Percentiles rank a stretch among this genome's conserved stretches.
phyloP scores from a whole-genome alignment of 2,888 invertebrate species.

The Glaucopsyche alexis region DNA sequence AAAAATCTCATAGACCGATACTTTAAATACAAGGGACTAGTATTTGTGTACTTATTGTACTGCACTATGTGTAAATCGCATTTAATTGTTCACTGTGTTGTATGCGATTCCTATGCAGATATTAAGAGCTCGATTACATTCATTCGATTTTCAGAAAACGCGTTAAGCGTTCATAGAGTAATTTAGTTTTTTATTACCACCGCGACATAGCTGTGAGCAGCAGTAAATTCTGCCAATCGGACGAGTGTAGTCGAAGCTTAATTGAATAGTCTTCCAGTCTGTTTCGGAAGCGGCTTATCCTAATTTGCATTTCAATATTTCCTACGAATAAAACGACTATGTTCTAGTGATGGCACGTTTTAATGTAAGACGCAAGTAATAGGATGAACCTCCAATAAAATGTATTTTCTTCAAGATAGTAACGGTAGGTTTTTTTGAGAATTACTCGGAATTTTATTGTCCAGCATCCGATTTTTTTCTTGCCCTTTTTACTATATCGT shows the following conservation, averaged over 20 bases:
- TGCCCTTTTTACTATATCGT: too few species aligned
- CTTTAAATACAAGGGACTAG: constrained; percentile 69
- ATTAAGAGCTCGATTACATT: background rate
- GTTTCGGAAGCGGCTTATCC: constrained; percentile 49
- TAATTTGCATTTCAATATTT: constrained; percentile 52
- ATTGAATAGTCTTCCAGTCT: constrained; percentile 70
- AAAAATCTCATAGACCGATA: constrained; percentile 66
- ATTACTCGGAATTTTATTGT: too few species aligned
- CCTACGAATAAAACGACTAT: constrained; percentile 42
- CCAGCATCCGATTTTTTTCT: too few species aligned
- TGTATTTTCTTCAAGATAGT: too few species aligned
- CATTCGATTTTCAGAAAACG: background rate
- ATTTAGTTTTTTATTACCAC: constrained; percentile 13
- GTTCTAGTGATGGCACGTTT: constrained; percentile 42
- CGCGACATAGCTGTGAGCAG: background rate
- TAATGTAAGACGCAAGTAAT: constrained; percentile 34
- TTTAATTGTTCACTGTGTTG: constrained; percentile 40
- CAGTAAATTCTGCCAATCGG: constrained; percentile 2
- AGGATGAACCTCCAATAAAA: too few species aligned
- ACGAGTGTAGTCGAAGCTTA: constrained; percentile 39
- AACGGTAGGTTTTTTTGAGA: too few species aligned
- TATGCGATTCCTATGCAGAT: constrained; percentile 29
- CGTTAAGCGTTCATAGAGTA: background rate
- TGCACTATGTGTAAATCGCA: constrained; percentile 57
- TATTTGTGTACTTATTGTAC: constrained; percentile 54